Evolutionary conservation across 1,140 invertebrate genomes (phyloP).

Genomic region (Drosophila ficusphila): DNA sequence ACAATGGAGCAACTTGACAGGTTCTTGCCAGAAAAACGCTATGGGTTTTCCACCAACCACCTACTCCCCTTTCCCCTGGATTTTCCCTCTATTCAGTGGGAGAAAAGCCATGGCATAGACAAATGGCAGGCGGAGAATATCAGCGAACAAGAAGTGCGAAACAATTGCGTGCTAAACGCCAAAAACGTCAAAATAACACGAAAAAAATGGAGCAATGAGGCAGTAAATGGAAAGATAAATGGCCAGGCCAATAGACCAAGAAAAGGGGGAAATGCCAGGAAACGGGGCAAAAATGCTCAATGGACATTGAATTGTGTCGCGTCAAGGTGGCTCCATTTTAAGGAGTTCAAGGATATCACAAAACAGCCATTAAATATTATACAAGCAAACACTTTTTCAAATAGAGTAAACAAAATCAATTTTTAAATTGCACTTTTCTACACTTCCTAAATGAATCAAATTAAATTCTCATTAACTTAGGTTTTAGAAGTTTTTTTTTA

Average conservation of each 20-base stretch:
- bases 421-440: neutral
- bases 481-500: constrained; percentile 69
- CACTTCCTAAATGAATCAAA: neutral
- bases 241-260: constrained; percentile 28
- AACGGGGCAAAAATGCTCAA: constrained; percentile 5
- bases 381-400: no score
- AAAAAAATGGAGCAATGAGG: constrained; percentile 51
- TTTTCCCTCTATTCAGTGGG: neutral
- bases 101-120: constrained; percentile 29
- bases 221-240: constrained; percentile 75
- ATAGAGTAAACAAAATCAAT: no score
- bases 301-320: constrained; percentile 10
- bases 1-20: constrained; percentile 46
- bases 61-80: neutral
- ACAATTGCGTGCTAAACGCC: constrained; percentile 81
- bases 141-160: constrained; percentile 68
- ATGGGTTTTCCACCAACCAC: no score
- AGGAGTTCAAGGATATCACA: constrained; percentile 1
- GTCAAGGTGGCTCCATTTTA: constrained; percentile 19
- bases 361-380: neutral
- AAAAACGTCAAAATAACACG: constrained; percentile 71
- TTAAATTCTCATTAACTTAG: neutral
- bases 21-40: constrained; percentile 5
- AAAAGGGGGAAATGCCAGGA: neutral
- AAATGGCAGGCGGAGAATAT: constrained; percentile 50